Percentiles rank a stretch among this genome's conserved stretches.
Conservation (phyloP, 1,140 invertebrate species). For the Pygmarrhopalites habei region DNA sequence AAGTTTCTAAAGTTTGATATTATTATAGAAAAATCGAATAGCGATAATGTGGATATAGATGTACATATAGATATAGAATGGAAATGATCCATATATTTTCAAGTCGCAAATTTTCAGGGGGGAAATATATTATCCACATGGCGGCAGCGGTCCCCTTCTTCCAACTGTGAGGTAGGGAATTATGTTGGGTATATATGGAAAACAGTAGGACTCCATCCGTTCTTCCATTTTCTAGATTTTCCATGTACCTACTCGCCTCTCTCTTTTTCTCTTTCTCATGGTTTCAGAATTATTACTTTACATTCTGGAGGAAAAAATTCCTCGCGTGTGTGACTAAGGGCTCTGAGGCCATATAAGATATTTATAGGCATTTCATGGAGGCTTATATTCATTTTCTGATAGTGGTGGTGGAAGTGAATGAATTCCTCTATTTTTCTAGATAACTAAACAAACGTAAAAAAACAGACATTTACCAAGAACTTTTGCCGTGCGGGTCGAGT, state of each 20-base stretch:
- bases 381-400: too few relatives aligned
- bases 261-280: neutral
- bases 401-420: too few relatives aligned
- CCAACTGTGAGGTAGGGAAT: neutral
- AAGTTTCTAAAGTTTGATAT: too few relatives aligned
- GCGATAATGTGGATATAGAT: too few relatives aligned
- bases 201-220: neutral
- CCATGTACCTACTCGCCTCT: neutral
- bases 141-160: neutral
- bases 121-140: neutral
- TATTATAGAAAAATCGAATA: too few relatives aligned
- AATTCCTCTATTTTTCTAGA: too few relatives aligned
- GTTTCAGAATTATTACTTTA: neutral
- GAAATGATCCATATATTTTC: neutral
- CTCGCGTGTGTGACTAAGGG: neutral
- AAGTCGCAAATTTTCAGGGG: neutral
- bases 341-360: neutral
- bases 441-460: too few relatives aligned
- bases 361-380: neutral
- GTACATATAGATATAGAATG: neutral
- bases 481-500: too few relatives aligned
- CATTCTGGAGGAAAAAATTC: neutral
- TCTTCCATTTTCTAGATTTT: neutral
- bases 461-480: too few relatives aligned
- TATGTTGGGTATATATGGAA: too few relatives aligned